Evolutionary conservation across 2,888 invertebrate genomes (phyloP), one percentile per base, ranked within the genome.

Genomic region (Venustoraphidia nigricollis): DNA sequence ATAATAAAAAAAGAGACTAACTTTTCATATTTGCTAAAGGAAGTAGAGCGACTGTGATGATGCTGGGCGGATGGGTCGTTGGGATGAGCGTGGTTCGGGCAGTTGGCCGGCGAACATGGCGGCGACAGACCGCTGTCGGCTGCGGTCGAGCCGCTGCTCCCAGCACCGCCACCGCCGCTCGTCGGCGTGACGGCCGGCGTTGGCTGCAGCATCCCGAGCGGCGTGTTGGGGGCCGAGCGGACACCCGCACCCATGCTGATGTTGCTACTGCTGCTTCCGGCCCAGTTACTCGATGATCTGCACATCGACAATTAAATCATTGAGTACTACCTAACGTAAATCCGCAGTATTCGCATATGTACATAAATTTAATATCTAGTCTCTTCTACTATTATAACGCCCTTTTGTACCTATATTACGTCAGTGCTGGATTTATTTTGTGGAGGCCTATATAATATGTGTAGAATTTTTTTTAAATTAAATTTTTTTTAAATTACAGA

Each of bases 211-310:
- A 60, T 55, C 51, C 62, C 61, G 62, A 78, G 72, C 60, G 80
- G 80, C 65, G 80, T 80, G 69, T 76, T 75, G 65, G 81, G 79
- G 57, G 80, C 80, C 62, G 80, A 80, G 63, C 79, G 77, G 56
- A 77, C 77, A 61, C 76, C 78, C 66, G 70, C 67, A 17, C 52
- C 52, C 40, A 45, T 36, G 66, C 66, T 66, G 64, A 68, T 66
- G 54, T 69, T 66, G 58, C 39, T 46, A 36, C 44, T 40, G 39
- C 47, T 17, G 34, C 51, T 45, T 46, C 63, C 62, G 60, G 73
- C 71, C 63, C 76, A 77, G 67, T 75, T 77, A 60, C 76, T 75
- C 62, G 77, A 76, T 59, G 77, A 77, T 76, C 77, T 77, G 70
- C 36, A 73, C 62, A 63, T 64, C 46, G 45, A 56, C 54, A 50